These are phyloP conservation scores for Steinernema hermaphroditum DNA, from an alignment of 2,888 invertebrate species.

Conservation along the genomic window DNA sequence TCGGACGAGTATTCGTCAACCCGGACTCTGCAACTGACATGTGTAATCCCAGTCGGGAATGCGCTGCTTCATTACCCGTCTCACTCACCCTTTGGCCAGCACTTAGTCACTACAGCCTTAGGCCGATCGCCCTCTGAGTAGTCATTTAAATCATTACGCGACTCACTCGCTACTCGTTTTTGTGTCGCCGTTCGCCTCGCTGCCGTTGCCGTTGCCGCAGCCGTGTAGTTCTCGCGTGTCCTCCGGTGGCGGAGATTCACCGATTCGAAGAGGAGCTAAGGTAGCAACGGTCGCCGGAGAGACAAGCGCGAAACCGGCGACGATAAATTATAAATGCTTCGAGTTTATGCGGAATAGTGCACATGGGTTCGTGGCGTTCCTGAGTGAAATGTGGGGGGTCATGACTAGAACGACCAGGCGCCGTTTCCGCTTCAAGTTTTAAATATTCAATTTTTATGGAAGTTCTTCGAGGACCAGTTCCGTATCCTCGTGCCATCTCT, in stretches of 20 bases:
- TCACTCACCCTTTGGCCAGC: not conserved
- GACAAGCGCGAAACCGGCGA: not conserved
- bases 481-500: too few species aligned
- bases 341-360: conserved; percentile 30
- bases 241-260: not conserved
- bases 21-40: conserved; percentile 30
- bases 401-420: too few species aligned
- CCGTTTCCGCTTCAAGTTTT: too few species aligned
- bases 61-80: conserved; percentile 28
- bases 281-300: conserved; percentile 26
- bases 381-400: conserved; percentile 10
- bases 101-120: conserved; percentile 20
- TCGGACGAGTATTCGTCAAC: not conserved
- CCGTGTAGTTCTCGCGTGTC: conserved; percentile 21
- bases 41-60: conserved; percentile 27
- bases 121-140: conserved; percentile 8
- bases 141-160: conserved; percentile 31
- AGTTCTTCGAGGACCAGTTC: too few species aligned
- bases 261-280: not conserved
- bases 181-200: conserved; percentile 27
- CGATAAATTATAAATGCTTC: conserved; percentile 21
- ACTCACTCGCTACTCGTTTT: conserved; percentile 27
- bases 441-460: too few species aligned
- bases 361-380: conserved; percentile 2
- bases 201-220: not conserved